Evolutionary conservation across 2,888 invertebrate genomes (phyloP).

Genomic region (Tetheella fluctuosa): DNA sequence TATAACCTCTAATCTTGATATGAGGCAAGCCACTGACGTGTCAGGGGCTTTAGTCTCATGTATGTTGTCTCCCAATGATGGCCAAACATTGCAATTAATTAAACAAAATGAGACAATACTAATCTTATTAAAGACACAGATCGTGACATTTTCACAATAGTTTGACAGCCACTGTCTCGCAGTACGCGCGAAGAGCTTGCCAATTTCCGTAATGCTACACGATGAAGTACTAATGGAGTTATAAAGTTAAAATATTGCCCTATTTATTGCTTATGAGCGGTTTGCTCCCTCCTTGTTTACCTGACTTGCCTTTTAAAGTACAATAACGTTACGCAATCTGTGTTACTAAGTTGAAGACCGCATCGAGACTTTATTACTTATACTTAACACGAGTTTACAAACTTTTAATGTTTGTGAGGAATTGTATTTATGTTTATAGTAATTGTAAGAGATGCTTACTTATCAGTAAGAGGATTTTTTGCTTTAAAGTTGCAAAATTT

Average conservation of each 20-base stretch:
- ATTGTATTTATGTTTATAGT: neutral
- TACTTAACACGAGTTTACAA: neutral
- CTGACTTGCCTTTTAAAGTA: constrained; percentile 22
- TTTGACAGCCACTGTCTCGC: constrained; percentile 28
- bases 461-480: too few relatives aligned
- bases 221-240: constrained; percentile 41
- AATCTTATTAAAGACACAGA: too few relatives aligned
- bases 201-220: constrained; percentile 42
- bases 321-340: constrained; percentile 4
- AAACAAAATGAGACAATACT: too few relatives aligned
- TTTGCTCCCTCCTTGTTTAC: constrained; percentile 26
- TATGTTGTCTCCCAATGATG: too few relatives aligned
- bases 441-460: neutral
- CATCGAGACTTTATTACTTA: neutral
- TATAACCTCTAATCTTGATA: too few relatives aligned
- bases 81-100: too few relatives aligned
- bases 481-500: too few relatives aligned
- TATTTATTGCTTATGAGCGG: constrained; percentile 34
- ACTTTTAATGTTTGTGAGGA: neutral
- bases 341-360: neutral
- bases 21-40: too few relatives aligned
- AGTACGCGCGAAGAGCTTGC: constrained; percentile 35
- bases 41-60: too few relatives aligned
- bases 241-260: constrained; percentile 39
- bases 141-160: neutral